phyloP scores from a whole-genome alignment of 1,140 invertebrate genomes.

The Saxidomus purpurata region DNA sequence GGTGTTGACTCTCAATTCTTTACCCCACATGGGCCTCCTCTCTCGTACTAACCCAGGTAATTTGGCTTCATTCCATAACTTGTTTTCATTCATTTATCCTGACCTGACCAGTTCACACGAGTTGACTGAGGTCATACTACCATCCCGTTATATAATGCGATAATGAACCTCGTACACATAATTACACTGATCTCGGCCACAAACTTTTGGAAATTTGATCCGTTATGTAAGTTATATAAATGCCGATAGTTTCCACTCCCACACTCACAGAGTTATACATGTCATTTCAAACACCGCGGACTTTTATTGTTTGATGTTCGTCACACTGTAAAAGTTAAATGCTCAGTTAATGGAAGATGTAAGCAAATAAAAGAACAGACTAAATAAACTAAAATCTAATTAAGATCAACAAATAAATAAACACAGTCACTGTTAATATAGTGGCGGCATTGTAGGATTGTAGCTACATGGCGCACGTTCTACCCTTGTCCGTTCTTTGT shows the following conservation, averaged over 20 bases:
- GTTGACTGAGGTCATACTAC: neutral
- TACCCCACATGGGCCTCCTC: neutral
- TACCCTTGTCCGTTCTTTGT: neutral
- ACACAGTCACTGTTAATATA: neutral
- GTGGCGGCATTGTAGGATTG: neutral
- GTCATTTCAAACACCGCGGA: too few relatives aligned
- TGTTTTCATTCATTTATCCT: constrained; percentile 24
- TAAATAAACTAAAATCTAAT: neutral
- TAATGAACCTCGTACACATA: neutral
- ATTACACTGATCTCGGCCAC: neutral
- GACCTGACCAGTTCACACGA: constrained; percentile 40
- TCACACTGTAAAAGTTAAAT: too few relatives aligned
- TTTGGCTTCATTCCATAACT: neutral
- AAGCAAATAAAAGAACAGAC: too few relatives aligned
- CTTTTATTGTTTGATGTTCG: too few relatives aligned
- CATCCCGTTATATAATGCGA: neutral
- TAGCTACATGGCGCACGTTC: neutral
- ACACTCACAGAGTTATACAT: too few relatives aligned
- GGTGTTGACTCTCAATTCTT: too few relatives aligned
- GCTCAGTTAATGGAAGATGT: too few relatives aligned
- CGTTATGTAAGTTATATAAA: too few relatives aligned
- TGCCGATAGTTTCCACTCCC: neutral
- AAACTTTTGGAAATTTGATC: neutral
- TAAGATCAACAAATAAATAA: neutral
- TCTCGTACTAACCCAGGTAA: neutral